Conservation (phyloP, 2,888 invertebrate species). For the Argynnis bischoffii region DNA sequence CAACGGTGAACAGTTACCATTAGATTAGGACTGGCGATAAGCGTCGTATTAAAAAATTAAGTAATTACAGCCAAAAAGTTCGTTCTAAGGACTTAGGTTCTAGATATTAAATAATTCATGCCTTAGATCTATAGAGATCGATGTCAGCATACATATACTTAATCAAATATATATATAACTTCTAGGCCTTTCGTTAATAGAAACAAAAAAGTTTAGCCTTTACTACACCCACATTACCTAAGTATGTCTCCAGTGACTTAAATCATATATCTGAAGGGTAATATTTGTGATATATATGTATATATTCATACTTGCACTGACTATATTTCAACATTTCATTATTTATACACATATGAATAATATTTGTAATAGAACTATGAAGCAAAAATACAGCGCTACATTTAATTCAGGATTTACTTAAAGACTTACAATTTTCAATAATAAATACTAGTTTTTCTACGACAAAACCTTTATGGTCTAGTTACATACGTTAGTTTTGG, state of each 20-base stretch:
- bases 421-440: not conserved
- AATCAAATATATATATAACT: conserved; percentile 15
- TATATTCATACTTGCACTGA: conserved; percentile 23
- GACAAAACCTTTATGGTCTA: not conserved
- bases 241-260: conserved; percentile 37
- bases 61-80: conserved; percentile 81
- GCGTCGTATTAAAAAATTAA: conserved; percentile 67
- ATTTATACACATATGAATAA: conserved; percentile 5
- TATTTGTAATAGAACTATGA: not conserved
- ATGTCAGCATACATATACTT: conserved; percentile 27
- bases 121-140: conserved; percentile 50
- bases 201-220: conserved; percentile 7
- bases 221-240: conserved; percentile 4
- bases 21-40: conserved; percentile 65
- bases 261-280: conserved; percentile 34
- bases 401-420: not conserved
- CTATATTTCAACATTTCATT: conserved; percentile 8
- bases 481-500: not conserved
- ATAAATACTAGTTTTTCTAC: not conserved
- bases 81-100: conserved; percentile 81
- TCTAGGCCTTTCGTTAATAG: conserved; percentile 5
- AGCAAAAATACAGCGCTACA: not conserved
- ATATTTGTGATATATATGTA: conserved; percentile 35
- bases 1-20: conserved; percentile 82
- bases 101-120: conserved; percentile 59